Evolutionary conservation across 2,113 vertebrate species (phyloP).

Genomic region (Mungos mungo): DNA sequence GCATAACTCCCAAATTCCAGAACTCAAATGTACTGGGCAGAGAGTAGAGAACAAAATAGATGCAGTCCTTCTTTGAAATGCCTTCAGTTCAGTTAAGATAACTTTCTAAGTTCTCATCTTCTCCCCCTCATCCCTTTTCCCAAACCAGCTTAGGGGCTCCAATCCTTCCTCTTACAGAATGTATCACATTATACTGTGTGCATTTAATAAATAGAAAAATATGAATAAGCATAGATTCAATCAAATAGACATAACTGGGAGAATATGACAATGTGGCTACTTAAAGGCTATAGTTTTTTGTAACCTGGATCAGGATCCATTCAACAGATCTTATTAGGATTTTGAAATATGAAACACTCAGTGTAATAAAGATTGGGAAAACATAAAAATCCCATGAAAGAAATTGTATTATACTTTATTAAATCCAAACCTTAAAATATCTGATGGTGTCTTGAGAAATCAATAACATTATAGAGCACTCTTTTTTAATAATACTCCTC

Average conservation of each 20-base stretch:
- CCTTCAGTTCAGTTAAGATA: background rate
- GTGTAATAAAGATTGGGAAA: slow-evolving; percentile 17
- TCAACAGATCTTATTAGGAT: background rate
- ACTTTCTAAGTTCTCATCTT: background rate
- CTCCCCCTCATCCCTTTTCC: fast-evolving
- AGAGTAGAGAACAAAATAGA: background rate
- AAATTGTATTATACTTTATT: slow-evolving; percentile 37
- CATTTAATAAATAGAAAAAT: background rate
- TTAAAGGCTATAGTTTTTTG: background rate
- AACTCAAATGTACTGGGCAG: background rate
- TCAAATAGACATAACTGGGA: background rate
- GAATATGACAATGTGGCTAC: background rate
- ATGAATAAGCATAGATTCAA: background rate
- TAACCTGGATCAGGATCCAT: background rate
- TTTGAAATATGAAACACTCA: slow-evolving; percentile 35
- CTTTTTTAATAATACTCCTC: background rate
- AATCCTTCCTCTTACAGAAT: background rate
- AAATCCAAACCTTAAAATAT: slow-evolving; percentile 44
- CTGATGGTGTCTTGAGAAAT: background rate
- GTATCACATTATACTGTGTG: background rate
- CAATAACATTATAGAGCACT: slow-evolving; percentile 39
- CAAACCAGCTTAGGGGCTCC: background rate
- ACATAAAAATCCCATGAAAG: slow-evolving; percentile 35
- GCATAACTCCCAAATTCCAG: background rate
- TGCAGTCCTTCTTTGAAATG: background rate